Evolutionary conservation across 2,797 vertebrate genomes (phyloP).

Genomic region (Nyctibius grandis): DNA sequence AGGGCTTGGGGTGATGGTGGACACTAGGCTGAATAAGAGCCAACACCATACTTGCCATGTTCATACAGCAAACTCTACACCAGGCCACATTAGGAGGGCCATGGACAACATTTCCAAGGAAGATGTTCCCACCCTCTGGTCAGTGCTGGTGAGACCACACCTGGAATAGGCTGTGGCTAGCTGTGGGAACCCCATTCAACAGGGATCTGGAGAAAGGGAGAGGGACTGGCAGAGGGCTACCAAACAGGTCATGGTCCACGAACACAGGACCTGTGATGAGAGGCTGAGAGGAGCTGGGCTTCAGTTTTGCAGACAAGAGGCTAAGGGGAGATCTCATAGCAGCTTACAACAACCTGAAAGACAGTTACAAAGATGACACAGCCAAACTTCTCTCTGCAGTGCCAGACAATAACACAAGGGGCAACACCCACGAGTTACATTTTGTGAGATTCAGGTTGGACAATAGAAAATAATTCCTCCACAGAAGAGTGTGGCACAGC

Average conservation of each 20-base stretch:
- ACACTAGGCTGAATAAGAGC: not conserved
- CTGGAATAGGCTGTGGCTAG: not conserved
- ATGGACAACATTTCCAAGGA: not conserved
- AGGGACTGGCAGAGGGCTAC: not conserved
- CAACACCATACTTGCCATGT: fast-evolving
- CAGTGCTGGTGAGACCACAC: not conserved
- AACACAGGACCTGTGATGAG: not conserved
- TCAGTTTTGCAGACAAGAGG: not conserved
- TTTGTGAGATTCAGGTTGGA: not conserved
- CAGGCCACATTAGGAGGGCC: not conserved
- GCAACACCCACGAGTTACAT: not conserved
- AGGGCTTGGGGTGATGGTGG: not conserved
- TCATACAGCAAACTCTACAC: not conserved
- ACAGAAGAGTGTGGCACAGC: not conserved
- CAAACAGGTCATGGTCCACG: not conserved
- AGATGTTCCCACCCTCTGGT: not conserved
- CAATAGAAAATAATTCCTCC: not conserved
- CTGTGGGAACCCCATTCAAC: not conserved
- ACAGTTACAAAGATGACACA: not conserved
- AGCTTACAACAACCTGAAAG: not conserved
- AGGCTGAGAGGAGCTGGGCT: not conserved
- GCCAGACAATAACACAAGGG: not conserved
- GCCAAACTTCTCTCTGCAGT: not conserved
- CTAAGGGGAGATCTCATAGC: not conserved
- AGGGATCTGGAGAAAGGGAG: not conserved